phyloP scores from a whole-genome alignment of 2,797 vertebrate genomes.

The Natrix natrix region DNA sequence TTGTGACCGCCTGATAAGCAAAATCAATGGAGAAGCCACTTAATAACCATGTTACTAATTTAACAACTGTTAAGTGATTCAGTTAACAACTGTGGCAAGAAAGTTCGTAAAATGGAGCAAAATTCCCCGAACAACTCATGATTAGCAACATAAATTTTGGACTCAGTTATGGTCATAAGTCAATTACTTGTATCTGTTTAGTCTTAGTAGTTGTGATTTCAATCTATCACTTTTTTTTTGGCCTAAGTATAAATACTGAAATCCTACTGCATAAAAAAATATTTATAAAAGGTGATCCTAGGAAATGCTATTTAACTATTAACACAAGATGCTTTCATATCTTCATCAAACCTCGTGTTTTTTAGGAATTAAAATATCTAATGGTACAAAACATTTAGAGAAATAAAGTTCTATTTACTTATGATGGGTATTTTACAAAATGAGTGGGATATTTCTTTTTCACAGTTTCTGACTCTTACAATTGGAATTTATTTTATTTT shows the following conservation, averaged over 20 bases:
- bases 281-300: conserved; percentile 73
- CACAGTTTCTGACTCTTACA: conserved; percentile 46
- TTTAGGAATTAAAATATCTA: conserved; percentile 63
- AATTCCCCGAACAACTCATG: neutral
- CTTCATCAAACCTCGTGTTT: conserved; percentile 61
- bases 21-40: neutral
- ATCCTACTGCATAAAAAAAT: conserved; percentile 59
- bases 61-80: neutral
- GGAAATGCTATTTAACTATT: conserved; percentile 66
- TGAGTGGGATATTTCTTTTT: neutral
- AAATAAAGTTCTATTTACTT: neutral
- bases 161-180: neutral
- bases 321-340: conserved; percentile 67
- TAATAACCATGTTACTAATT: neutral
- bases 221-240: conserved; percentile 61
- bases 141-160: neutral
- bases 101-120: neutral
- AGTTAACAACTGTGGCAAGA: neutral
- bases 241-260: conserved; percentile 66
- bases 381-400: conserved; percentile 55
- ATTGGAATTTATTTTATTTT: neutral
- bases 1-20: neutral
- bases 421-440: neutral
- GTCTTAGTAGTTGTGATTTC: conserved; percentile 68
- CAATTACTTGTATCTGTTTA: conserved; percentile 43